phyloP scores from a whole-genome alignment of 2,888 invertebrate genomes.

The Anoncus sp. region DNA sequence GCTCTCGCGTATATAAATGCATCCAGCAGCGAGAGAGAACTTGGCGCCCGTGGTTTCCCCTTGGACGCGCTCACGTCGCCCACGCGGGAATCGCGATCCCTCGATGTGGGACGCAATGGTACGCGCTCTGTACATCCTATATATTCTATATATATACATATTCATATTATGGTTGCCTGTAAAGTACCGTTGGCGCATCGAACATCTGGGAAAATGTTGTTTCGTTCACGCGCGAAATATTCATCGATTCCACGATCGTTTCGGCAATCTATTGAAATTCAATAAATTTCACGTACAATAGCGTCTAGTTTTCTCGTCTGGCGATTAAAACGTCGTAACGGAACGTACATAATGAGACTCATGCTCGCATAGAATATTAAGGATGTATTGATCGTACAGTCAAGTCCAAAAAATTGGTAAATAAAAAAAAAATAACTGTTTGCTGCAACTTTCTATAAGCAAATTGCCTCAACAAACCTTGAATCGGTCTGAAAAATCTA shows the following conservation, averaged over 20 bases:
- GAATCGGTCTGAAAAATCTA: too few species aligned
- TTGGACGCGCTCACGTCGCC: conserved; percentile 40
- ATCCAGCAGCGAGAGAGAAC: conserved; percentile 39
- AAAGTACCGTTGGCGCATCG: conserved; percentile 33
- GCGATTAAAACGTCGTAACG: not conserved
- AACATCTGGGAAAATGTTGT: conserved; percentile 53
- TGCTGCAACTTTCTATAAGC: too few species aligned
- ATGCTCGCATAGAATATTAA: conserved; percentile 13
- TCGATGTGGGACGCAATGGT: conserved; percentile 48
- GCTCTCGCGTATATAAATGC: conserved; percentile 36
- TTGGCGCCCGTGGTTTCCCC: conserved; percentile 37
- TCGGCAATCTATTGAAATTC: conserved; percentile 71
- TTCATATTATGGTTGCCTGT: conserved; percentile 55
- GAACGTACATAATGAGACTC: conserved; percentile 16
- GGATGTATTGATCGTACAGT: not conserved
- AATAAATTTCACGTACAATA: conserved; percentile 66
- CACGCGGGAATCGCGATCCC: conserved; percentile 30
- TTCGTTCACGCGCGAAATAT: conserved; percentile 66
- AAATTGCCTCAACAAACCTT: too few species aligned
- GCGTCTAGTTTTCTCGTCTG: not conserved
- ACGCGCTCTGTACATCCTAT: conserved; percentile 36
- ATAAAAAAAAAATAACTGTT: too few species aligned
- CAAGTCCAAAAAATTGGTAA: not conserved
- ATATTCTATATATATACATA: conserved; percentile 65
- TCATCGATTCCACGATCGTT: conserved; percentile 77